Evolutionary conservation across 1,140 invertebrate species (phyloP), one percentile per base, ranked within the genome.

Genomic region (Physella acuta): DNA sequence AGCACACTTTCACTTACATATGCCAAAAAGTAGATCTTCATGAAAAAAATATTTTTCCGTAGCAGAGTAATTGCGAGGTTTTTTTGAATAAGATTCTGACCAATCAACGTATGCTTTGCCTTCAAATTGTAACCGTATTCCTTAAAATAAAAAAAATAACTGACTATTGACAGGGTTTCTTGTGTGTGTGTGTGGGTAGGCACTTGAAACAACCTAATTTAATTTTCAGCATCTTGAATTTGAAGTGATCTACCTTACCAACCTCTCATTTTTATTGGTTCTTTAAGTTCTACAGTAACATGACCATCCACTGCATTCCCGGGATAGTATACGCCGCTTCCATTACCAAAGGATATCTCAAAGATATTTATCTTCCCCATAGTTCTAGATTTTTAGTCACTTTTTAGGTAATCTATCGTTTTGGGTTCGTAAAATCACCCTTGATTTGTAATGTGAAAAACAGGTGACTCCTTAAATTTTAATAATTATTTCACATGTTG

Each of bases 211-310:
- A 44, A 44, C 8, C 8, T 44, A 44, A 44, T 44, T 44, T 44
- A 11, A 8, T 44, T 44, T 11, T 44, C 20, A 44, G 39, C 8
- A 44, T 11, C 20, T 44, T 44, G 20, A 11, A 44, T 20, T 44
- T 11, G 39, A 8, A 11, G 39, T 11, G 20, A 20, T 20, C 39
- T 44, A 44, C 20, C 20, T 44, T n/a, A 28, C 30, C 44, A n/a
- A 76, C 77, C 77, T 76, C 77, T 73, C 71, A 76, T 75, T 70
- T 76, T 78, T 71, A 78, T 75, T 8, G 64, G 36, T 20, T 73
- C 74, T 11, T 70, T 76, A 8, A 79, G 62, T 65, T 77, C 77
- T 24, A 77, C 71, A 5, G 71, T 71, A 0, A 77, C 73, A 61
- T 72, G 33, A 16, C 77, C 77, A 5, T 72, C 49, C 0, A 79